Base-by-base conservation (phyloP, 2,113 vertebrate species). In the Cephalopterus ornatus region DNA sequence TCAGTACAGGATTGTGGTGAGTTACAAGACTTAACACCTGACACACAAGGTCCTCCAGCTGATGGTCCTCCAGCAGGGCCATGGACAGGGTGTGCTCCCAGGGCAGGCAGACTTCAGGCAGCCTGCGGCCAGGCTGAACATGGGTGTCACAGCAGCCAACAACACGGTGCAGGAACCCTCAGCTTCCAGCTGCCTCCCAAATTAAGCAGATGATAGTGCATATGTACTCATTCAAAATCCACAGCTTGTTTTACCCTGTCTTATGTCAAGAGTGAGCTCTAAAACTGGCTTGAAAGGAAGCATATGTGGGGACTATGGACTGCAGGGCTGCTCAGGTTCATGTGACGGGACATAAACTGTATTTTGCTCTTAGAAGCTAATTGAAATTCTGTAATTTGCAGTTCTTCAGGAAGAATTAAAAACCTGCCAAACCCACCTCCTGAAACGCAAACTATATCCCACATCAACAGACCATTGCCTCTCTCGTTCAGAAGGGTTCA, bases 91-190 rank as follows among this genome's bases (percentile, higher is more conserved):
- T n/a, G 30, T 32, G 37, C 49, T 73, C 53, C 28, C 44, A 55
- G 35, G 39, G 20, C 27, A 77, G 59, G 23, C 30, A 56, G 55
- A 30, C n/a, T 56, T 65, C 9, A 32, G 33, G 53, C 58, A 91
- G 46, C n/a, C n/a, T n/a, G n/a, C n/a, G n/a, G n/a, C 33, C 30
- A 7, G 32, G 28, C 41, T 82, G 56, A 61, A 44, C 15, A 6
- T 0, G 14, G 12, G 13, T 13, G 9, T 47, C 42, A 41, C 0
- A 0, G 27, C 21, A 49, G 72, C 24, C 39, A 63, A 18, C 4
- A 70, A 11, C 41, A 33, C 3, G 14, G 30, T 14, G 24, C 3
- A 3, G 28, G 28, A 88, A 12, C 14, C n/a, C 28, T 9, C 65
- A 74, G 11, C 27, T 70, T 73, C 16, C 76, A 88, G 23, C 30